A percentile compares a stretch with the other conserved stretches of the same genome.
Conservation (phyloP, 64 coral and sea anemone species). For the Cladopsammia gracilis region DNA sequence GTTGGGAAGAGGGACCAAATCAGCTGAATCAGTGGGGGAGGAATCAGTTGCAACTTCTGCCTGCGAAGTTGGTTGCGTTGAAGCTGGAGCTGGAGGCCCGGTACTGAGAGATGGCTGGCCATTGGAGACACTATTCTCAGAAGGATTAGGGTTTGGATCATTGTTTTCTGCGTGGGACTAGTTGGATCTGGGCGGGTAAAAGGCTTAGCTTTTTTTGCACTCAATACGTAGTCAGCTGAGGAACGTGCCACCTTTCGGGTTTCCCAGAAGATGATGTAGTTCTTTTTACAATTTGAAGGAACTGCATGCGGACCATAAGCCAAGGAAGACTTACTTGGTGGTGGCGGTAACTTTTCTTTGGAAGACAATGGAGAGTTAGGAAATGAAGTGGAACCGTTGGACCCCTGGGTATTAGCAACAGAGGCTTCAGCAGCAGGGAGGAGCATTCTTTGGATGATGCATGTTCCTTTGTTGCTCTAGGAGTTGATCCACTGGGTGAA, state of each 20-base stretch:
- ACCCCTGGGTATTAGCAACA: not conserved
- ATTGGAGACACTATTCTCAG: not conserved
- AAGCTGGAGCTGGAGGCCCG: not conserved
- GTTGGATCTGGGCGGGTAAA: slow-evolving; percentile 8
- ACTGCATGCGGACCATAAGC: not conserved
- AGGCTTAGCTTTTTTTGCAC: not conserved
- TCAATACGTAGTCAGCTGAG: not conserved
- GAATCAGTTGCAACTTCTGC: not conserved
- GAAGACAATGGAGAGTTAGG: slow-evolving; percentile 13
- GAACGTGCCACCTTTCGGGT: not conserved
- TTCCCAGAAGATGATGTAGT: not conserved
- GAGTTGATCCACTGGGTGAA: not conserved
- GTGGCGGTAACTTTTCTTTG: not conserved
- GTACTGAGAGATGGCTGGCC: not conserved
- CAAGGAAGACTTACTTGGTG: slow-evolving; percentile 13
- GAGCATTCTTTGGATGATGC: not conserved
- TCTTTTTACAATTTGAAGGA: not conserved
- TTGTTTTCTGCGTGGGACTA: not conserved
- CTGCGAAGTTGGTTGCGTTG: slow-evolving; percentile 2
- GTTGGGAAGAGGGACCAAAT: not conserved
- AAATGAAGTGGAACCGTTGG: not conserved
- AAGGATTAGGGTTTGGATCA: not conserved
- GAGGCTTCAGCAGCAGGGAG: not conserved
- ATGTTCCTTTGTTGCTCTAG: not conserved
- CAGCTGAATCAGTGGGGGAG: not conserved